phyloP scores from a whole-genome alignment of 2,888 invertebrate genomes.

The Plagodis dolabraria region DNA sequence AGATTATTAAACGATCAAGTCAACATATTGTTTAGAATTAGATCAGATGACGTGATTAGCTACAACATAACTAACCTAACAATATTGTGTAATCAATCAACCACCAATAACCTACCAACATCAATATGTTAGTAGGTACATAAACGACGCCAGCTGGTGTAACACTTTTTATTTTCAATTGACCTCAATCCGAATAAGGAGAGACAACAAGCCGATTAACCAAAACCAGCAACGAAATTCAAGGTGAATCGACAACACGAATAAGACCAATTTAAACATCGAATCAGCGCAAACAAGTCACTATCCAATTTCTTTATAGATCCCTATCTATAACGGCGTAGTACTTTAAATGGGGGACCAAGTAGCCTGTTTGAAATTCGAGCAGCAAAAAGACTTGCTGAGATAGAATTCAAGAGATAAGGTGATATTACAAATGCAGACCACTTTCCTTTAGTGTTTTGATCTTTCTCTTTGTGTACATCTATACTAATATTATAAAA shows the following conservation, averaged over 20 bases:
- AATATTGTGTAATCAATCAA: too few relatives aligned
- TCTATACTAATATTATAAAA: too few relatives aligned
- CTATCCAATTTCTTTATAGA: neutral
- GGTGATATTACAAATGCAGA: neutral
- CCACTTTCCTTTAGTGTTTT: slow-evolving; percentile 7
- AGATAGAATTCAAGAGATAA: slow-evolving; percentile 7
- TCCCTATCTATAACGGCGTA: too few relatives aligned
- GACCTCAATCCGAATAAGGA: slow-evolving; percentile 31
- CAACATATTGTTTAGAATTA: too few relatives aligned
- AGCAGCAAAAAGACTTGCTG: neutral
- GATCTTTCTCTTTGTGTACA: slow-evolving; percentile 1
- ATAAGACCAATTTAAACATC: slow-evolving; percentile 22
- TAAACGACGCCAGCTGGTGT: slow-evolving; percentile 10
- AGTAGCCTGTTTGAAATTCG: neutral
- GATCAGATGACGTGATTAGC: too few relatives aligned
- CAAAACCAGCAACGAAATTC: slow-evolving; percentile 34
- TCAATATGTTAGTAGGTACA: slow-evolving; percentile 16
- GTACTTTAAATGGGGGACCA: neutral
- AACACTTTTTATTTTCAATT: slow-evolving; percentile 17
- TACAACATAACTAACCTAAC: too few relatives aligned
- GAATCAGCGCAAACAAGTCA: neutral
- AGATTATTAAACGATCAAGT: too few relatives aligned
- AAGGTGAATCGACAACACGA: slow-evolving; percentile 27
- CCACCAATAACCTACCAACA: neutral
- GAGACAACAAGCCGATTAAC: slow-evolving; percentile 29